Percentiles rank a stretch among this genome's conserved stretches.
phyloP scores from a whole-genome alignment of 2,113 vertebrate species.

The Hippocampus guttulatus region DNA sequence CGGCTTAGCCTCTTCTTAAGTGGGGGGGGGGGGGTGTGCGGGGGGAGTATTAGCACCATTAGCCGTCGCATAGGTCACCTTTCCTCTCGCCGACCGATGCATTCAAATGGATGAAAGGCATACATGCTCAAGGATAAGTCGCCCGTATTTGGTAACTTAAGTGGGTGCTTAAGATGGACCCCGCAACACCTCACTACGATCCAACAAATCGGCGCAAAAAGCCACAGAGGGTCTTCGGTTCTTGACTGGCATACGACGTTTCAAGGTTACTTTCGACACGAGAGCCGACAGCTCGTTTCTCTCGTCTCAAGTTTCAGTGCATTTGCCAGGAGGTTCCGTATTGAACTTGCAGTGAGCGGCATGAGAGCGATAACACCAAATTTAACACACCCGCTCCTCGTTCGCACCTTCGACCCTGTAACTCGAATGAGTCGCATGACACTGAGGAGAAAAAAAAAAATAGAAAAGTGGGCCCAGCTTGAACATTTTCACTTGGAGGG shows the following conservation, averaged over 20 bases:
- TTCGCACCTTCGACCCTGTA: not conserved
- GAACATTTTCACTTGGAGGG: no score
- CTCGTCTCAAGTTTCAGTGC: no score
- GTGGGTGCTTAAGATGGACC: not conserved
- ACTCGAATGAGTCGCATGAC: not conserved
- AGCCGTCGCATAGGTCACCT: slow-evolving; percentile 65
- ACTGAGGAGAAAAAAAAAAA: no score
- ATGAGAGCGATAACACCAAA: not conserved
- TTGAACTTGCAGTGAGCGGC: no score
- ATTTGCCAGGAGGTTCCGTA: no score
- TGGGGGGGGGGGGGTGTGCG: slow-evolving; percentile 37
- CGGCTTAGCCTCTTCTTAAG: slow-evolving; percentile 71
- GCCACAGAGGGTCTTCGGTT: no score
- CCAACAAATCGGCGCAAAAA: no score
- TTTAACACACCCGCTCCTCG: not conserved
- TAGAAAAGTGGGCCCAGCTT: no score
- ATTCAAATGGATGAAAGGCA: slow-evolving; percentile 40
- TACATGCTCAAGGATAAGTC: slow-evolving; percentile 13
- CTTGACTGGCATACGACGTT: no score
- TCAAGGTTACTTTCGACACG: no score
- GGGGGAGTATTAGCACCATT: slow-evolving; percentile 67
- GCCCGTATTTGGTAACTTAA: not conserved
- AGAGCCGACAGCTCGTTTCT: no score
- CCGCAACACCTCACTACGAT: no score
- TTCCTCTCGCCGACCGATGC: slow-evolving; percentile 56